Conservation (phyloP, 2,113 vertebrate species). For the Lipotes vexillifer region DNA sequence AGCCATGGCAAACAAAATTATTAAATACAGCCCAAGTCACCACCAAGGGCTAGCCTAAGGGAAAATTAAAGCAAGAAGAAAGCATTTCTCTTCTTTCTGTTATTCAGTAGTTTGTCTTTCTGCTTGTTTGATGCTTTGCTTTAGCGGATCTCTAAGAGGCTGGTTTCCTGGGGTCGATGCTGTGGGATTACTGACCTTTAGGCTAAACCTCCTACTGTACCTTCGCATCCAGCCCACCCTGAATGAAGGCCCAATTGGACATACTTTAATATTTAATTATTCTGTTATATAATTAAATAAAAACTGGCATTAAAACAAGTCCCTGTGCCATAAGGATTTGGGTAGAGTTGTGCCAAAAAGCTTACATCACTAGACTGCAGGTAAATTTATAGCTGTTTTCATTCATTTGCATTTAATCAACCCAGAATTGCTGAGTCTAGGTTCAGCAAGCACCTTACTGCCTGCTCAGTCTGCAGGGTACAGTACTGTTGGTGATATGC, state of each 20-base stretch:
- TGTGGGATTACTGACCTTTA: neutral
- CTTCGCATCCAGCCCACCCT: neutral
- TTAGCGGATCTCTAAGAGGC: neutral
- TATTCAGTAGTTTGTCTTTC: neutral
- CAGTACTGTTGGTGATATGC: neutral
- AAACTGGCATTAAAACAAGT: conserved; percentile 32
- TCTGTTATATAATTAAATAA: conserved; percentile 49
- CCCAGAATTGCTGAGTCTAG: conserved; percentile 50
- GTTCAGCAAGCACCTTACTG: conserved; percentile 3
- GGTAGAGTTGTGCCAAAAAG: conserved; percentile 36
- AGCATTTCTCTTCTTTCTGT: neutral
- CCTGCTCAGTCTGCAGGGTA: neutral
- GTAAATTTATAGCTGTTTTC: conserved; percentile 48
- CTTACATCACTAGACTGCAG: conserved; percentile 35
- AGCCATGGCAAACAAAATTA: conserved; percentile 4
- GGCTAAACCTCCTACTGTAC: neutral
- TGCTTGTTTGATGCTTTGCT: neutral
- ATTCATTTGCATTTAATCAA: conserved; percentile 72
- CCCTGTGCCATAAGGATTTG: neutral
- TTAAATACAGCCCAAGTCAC: neutral
- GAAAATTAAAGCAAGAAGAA: neutral
- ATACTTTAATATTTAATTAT: conserved; percentile 40
- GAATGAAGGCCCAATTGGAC: conserved; percentile 44
- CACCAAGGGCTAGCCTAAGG: neutral
- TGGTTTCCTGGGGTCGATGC: neutral